These are phyloP conservation scores for Beroe ovata DNA, from an alignment of 37 sponge, comb jelly and placozoan species.

Conservation along the genomic window DNA sequence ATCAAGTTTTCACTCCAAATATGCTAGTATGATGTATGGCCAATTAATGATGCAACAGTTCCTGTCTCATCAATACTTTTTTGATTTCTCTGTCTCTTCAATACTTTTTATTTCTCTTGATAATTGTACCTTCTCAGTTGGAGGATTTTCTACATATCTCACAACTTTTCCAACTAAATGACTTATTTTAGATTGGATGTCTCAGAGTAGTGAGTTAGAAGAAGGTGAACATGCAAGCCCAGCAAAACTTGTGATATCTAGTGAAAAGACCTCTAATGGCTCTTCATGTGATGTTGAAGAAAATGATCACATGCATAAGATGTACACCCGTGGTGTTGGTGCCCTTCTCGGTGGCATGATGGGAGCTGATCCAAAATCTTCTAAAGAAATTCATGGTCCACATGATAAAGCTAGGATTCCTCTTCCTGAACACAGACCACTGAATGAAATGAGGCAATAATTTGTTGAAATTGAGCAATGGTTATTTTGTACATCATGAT, in stretches of 20 bases:
- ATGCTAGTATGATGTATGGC: too few relatives aligned
- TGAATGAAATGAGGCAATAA: neutral
- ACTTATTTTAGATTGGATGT: too few relatives aligned
- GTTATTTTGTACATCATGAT: too few relatives aligned
- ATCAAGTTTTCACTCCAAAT: too few relatives aligned
- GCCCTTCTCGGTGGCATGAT: conserved; percentile 6
- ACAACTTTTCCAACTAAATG: too few relatives aligned
- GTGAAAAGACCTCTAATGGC: neutral
- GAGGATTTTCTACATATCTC: too few relatives aligned
- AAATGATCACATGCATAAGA: conserved; percentile 23
- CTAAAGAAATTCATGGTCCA: neutral
- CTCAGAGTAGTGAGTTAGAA: conserved; percentile 48
- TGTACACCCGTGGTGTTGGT: conserved; percentile 44
- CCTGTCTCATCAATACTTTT: too few relatives aligned
- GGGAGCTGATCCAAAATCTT: neutral
- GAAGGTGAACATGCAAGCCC: conserved; percentile 12
- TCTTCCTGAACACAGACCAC: neutral
- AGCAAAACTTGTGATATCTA: neutral
- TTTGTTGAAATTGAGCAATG: neutral
- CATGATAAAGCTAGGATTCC: neutral
- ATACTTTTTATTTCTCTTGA: too few relatives aligned
- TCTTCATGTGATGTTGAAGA: neutral
- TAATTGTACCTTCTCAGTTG: too few relatives aligned
- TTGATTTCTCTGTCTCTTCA: too few relatives aligned
- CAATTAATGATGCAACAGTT: too few relatives aligned